Evolutionary conservation across 2,113 vertebrate genomes (phyloP).

Genomic region (Furnarius figulus): DNA sequence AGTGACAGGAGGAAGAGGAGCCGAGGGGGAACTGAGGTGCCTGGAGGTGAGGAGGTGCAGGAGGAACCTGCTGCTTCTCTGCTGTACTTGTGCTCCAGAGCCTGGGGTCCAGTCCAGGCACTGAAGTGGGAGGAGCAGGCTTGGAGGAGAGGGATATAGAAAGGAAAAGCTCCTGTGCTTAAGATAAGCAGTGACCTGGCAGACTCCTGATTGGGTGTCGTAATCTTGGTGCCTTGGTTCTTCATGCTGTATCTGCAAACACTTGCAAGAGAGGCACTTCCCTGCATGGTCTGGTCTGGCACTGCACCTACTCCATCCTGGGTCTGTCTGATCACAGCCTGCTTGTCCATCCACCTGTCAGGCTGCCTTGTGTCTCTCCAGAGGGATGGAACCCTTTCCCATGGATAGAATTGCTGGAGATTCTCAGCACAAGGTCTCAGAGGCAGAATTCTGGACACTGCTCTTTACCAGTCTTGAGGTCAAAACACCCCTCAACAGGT

Average conservation of each 20-base stretch:
- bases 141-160: background rate
- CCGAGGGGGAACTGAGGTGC: background rate
- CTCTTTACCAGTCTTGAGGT: background rate
- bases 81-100: background rate
- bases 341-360: background rate
- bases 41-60: background rate
- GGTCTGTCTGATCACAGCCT: background rate
- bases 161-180: background rate
- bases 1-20: background rate
- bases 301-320: background rate
- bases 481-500: background rate
- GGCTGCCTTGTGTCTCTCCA: background rate
- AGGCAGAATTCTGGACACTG: background rate
- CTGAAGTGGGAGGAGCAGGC: background rate
- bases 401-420: fast-evolving
- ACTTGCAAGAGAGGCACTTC: background rate
- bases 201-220: background rate
- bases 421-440: background rate
- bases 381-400: background rate
- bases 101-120: background rate
- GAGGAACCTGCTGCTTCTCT: background rate
- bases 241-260: background rate
- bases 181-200: background rate
- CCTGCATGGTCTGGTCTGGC: fast-evolving
- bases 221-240: background rate